Base-by-base conservation (phyloP, 2,113 vertebrate genomes). In the Fregetta grallaria region DNA sequence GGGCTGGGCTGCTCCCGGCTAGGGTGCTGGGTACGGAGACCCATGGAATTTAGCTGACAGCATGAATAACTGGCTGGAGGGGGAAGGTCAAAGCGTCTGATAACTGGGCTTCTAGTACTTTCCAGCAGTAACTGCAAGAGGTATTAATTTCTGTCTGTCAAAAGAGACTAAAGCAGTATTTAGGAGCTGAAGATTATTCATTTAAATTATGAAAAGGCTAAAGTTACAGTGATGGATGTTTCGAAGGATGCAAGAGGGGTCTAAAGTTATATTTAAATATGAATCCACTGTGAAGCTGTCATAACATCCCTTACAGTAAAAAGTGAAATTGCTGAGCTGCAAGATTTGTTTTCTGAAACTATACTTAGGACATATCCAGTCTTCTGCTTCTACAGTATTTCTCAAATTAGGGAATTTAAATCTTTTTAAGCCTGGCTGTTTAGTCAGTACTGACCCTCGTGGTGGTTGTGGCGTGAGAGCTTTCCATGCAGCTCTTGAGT, bases 221-320 rank as follows among this genome's bases (percentile, higher is more conserved):
- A 96, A 95, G 87, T 88, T 96, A 93, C 77, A 87, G 74, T 96
- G 92, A 97, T 96, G 88, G 94, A 90, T 97, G 88, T 34, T 95
- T 94, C 21, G 36, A 55, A 88, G 84, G 81, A 94, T 79, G 75
- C 85, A 73, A 72, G 84, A 94, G 92, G 77, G 86, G 86, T 76
- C 95, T 97, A 59, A 86, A 92, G 82, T 92, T 94, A 86, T 88
- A 82, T 90, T 96, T 96, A 94, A 95, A 91, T 93, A 36, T 15
- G 50, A 96, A 89, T 82, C 91, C 79, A 79, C 75, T 91, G 78
- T 85, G 94, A 86, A 96, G 72, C 92, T 95, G 88, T 97, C 63
- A 87, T 90, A 96, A 94, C 53, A 78, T 71, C 77, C 65, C 61
- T 70, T 78, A 73, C 68, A 29, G 7, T 80, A 74, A 71, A 82